Evolutionary conservation across 2,113 vertebrate species (phyloP).

Genomic region (Candoia aspera): DNA sequence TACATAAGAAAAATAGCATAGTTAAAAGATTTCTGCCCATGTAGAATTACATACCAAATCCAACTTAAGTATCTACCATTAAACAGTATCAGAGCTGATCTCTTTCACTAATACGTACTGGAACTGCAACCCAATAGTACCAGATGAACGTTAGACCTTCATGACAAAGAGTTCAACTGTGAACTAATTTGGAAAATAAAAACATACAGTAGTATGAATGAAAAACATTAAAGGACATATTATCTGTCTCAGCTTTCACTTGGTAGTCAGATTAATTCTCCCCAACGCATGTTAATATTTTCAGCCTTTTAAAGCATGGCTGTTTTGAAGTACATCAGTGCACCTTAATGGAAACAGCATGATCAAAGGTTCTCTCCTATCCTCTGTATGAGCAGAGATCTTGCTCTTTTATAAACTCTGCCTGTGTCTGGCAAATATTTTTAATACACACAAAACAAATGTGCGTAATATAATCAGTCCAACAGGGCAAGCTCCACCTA

Average conservation of each 20-base stretch:
- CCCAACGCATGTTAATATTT: not conserved
- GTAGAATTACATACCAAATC: not conserved
- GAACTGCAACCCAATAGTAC: not conserved
- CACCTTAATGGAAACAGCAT: not conserved
- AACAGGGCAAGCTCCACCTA: not conserved
- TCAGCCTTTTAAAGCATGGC: not conserved
- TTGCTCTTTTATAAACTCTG: not conserved
- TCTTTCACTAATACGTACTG: not conserved
- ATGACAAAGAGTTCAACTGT: not conserved
- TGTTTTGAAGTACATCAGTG: not conserved
- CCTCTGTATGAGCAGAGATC: not conserved
- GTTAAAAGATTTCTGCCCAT: not conserved
- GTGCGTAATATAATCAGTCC: too few species aligned
- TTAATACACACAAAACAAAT: not conserved
- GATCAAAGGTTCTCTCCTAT: not conserved
- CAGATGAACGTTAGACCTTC: not conserved
- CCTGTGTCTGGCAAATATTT: not conserved
- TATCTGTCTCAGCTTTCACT: fast-evolving
- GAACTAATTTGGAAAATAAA: not conserved
- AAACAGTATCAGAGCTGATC: not conserved
- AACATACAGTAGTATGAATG: not conserved
- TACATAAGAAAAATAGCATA: constrained; percentile 62
- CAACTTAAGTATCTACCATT: not conserved
- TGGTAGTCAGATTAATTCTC: not conserved
- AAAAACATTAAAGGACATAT: not conserved